Percentiles rank a stretch among this genome's conserved stretches.
These are phyloP conservation scores for Lingula anatina DNA, from an alignment of 2,888 invertebrate species.

Conservation along the genomic window DNA sequence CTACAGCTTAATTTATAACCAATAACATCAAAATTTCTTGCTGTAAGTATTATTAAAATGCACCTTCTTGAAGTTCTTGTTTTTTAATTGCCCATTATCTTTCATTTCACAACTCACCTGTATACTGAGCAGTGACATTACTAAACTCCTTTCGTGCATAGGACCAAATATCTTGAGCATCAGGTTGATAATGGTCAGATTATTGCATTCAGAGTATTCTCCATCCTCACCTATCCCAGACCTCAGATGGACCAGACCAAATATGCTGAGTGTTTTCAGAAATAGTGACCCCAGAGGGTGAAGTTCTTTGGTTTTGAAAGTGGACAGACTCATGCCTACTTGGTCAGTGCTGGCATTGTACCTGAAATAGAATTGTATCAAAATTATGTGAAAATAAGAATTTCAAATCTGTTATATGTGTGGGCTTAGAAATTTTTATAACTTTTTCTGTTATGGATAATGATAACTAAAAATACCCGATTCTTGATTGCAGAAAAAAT, in stretches of 20 bases:
- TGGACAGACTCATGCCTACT: constrained; percentile 74
- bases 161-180: constrained; percentile 80
- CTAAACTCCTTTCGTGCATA: constrained; percentile 76
- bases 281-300: constrained; percentile 62
- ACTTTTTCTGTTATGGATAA: too few species aligned
- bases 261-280: constrained; percentile 53
- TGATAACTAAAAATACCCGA: too few species aligned
- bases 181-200: constrained; percentile 92
- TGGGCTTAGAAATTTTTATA: too few species aligned
- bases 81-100: background rate
- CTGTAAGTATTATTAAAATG: background rate
- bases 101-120: constrained; percentile 62
- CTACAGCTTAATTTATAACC: too few species aligned
- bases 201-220: constrained; percentile 63
- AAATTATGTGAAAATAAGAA: background rate
- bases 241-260: constrained; percentile 64
- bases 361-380: constrained; percentile 29
- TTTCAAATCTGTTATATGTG: too few species aligned
- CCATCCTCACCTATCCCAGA: constrained; percentile 58
- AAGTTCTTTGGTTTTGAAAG: constrained; percentile 68
- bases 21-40: too few species aligned
- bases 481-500: too few species aligned
- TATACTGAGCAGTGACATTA: constrained; percentile 68
- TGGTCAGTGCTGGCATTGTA: constrained; percentile 62
- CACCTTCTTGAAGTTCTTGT: background rate